Percentiles rank a stretch among this genome's conserved stretches.
These are phyloP conservation scores for Vulpes lagopus DNA, from an alignment of 2,113 vertebrate species.

Conservation along the genomic window DNA sequence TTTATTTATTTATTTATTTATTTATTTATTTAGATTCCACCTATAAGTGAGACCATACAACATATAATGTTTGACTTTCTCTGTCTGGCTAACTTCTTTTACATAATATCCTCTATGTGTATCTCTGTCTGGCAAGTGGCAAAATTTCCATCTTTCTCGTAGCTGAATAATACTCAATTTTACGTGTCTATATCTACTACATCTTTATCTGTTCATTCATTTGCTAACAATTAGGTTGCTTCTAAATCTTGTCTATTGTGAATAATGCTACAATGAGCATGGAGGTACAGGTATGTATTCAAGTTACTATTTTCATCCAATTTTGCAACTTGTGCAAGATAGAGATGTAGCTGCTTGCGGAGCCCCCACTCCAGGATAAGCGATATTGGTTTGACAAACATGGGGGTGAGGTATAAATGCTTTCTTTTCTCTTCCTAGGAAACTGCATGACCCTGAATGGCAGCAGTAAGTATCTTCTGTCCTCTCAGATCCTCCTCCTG, in stretches of 20 bases:
- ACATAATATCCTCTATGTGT: not conserved
- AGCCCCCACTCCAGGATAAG: no score
- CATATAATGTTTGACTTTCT: not conserved
- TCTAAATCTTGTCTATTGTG: no score
- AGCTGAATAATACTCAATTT: not conserved
- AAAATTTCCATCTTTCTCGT: not conserved
- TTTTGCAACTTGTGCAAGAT: not conserved
- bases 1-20: not conserved
- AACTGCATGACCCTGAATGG: fast-evolving
- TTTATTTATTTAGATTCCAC: not conserved
- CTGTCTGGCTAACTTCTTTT: not conserved
- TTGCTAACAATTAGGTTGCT: not conserved
- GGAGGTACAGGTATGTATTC: not conserved
- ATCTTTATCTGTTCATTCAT: not conserved
- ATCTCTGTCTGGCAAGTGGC: not conserved
- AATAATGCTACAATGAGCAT: not conserved
- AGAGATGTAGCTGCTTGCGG: not conserved
- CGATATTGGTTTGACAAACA: not conserved
- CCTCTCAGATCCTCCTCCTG: not conserved
- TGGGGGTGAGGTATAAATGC: not conserved
- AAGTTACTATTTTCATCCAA: not conserved
- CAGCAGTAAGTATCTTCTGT: no score
- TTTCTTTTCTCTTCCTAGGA: not conserved
- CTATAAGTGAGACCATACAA: no score
- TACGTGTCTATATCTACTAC: not conserved